Percentiles rank a stretch among this genome's conserved stretches.
Conservation (phyloP, 1,140 invertebrate genomes). For the Formica selysi region DNA sequence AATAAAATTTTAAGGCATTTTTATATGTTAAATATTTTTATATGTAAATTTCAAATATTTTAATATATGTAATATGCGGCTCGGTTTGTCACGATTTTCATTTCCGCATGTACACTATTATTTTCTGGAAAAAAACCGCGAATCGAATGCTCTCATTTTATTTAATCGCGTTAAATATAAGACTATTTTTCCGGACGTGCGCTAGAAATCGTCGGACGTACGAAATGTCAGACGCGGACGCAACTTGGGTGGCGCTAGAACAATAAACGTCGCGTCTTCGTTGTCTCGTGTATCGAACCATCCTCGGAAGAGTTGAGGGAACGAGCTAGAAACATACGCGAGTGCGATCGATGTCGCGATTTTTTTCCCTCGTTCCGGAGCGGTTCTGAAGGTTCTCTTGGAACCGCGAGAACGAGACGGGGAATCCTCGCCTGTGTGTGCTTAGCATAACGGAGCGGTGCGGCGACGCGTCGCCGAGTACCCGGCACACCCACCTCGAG, state of each 20-base stretch:
- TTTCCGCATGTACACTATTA: neutral
- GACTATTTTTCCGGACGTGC: slow-evolving; percentile 36
- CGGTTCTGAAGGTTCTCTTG: neutral
- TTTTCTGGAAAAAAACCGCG: neutral
- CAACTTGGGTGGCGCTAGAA: slow-evolving; percentile 52
- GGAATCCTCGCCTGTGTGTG: slow-evolving; percentile 15
- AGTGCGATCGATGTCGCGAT: slow-evolving; percentile 18
- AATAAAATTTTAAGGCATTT: neutral
- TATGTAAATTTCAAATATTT: neutral
- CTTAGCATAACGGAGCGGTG: slow-evolving; percentile 74
- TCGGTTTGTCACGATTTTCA: neutral
- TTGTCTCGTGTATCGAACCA: slow-evolving; percentile 49
- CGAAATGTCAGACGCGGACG: slow-evolving; percentile 38
- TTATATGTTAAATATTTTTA: neutral
- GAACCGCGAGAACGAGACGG: slow-evolving; percentile 23
- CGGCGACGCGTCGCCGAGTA: slow-evolving; percentile 30
- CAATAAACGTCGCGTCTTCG: slow-evolving; percentile 48
- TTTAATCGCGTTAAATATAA: slow-evolving; percentile 13
- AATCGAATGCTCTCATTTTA: neutral
- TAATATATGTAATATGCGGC: neutral
- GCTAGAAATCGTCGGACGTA: neutral
- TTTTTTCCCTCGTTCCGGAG: neutral
- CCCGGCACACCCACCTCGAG: slow-evolving; percentile 76
- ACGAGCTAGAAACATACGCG: slow-evolving; percentile 48
- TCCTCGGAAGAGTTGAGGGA: slow-evolving; percentile 29